Percentiles rank a stretch among this genome's conserved stretches.
Conservation (phyloP, 2,888 invertebrate genomes). For the Molorchus minor region DNA sequence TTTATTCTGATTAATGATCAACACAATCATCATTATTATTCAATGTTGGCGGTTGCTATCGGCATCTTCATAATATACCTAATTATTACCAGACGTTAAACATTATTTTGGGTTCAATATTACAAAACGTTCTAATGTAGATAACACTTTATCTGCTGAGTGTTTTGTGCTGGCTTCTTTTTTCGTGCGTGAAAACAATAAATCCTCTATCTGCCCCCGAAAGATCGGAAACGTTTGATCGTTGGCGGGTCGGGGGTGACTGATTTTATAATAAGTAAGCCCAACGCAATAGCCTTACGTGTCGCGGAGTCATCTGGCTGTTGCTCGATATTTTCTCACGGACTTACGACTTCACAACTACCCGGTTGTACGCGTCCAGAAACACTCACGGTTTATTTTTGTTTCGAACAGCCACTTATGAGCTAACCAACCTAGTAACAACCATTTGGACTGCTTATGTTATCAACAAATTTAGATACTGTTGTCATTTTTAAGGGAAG, state of each 20-base stretch:
- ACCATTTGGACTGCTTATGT: no score
- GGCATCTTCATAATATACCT: not conserved
- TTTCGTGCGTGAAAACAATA: conserved; percentile 9
- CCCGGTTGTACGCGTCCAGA: no score
- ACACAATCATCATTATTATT: conserved; percentile 2
- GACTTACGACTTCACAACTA: conserved; percentile 55
- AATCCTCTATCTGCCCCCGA: conserved; percentile 21
- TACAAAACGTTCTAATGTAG: no score
- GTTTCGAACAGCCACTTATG: no score
- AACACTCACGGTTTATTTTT: no score
- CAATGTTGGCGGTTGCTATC: not conserved
- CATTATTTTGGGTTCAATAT: no score
- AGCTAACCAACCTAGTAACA: no score
- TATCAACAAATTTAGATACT: no score
- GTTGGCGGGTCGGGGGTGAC: conserved; percentile 42
- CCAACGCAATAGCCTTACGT: conserved; percentile 51
- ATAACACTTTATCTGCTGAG: no score
- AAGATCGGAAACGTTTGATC: conserved; percentile 44
- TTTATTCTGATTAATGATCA: conserved; percentile 6
- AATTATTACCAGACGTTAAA: no score
- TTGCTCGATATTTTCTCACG: conserved; percentile 60
- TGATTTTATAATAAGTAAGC: conserved; percentile 52
- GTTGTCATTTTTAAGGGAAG: no score
- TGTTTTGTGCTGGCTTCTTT: no score
- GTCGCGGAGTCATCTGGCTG: conserved; percentile 57